A percentile compares a stretch with the other conserved stretches of the same genome.
phyloP scores from a whole-genome alignment of 2,113 vertebrate species.

The Hippolais icterina region DNA sequence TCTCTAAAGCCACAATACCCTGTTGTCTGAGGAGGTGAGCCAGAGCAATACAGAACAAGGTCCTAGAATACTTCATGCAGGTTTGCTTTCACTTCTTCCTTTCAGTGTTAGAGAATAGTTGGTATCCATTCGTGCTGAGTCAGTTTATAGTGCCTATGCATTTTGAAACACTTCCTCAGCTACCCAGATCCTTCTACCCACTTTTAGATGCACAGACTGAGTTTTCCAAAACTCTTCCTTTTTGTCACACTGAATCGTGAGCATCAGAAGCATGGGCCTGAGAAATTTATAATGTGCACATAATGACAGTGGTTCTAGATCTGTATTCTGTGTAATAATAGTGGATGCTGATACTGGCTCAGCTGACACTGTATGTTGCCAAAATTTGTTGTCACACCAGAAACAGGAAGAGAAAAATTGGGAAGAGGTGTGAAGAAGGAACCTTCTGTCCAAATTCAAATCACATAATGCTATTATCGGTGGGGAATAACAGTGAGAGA shows the following conservation, averaged over 20 bases:
- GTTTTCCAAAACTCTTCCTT: background rate
- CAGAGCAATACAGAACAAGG: background rate
- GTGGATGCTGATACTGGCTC: constrained; percentile 15
- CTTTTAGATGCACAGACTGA: background rate
- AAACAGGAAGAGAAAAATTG: background rate
- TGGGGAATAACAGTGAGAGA: background rate
- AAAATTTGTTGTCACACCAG: background rate
- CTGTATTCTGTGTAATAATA: background rate
- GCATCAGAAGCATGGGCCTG: background rate
- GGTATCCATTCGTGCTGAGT: background rate
- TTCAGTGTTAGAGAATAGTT: background rate
- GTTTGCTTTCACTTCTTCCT: background rate
- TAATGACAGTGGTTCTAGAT: background rate
- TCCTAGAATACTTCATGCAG: background rate
- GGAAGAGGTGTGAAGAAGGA: constrained; percentile 2
- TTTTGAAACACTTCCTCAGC: background rate
- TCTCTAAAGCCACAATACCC: background rate
- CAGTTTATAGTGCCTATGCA: background rate
- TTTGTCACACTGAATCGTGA: background rate
- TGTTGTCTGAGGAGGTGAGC: background rate
- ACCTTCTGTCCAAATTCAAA: constrained; percentile 14
- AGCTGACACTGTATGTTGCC: background rate
- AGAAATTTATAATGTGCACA: background rate
- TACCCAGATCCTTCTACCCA: background rate
- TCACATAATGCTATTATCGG: background rate